Conservation (phyloP, 2,797 vertebrate genomes). For the Ctenosaura bakeri region DNA sequence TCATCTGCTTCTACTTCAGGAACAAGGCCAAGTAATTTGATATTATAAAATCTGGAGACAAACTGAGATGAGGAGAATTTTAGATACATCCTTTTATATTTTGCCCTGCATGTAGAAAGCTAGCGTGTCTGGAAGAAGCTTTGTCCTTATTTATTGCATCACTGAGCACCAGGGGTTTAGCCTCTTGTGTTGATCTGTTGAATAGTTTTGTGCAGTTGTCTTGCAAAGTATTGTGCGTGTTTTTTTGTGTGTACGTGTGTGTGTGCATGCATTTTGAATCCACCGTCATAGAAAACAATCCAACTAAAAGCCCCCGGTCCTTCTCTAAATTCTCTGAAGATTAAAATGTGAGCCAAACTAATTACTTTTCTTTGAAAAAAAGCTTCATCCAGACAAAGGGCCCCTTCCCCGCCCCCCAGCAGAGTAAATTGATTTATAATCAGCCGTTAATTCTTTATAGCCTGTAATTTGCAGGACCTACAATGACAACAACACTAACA, state of each 20-base stretch:
- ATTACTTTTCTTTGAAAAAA: slow-evolving; percentile 73
- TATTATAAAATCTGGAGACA: too few species aligned
- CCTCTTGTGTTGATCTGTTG: slow-evolving; percentile 11
- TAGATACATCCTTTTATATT: neutral
- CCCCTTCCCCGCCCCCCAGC: neutral
- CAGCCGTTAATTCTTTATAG: slow-evolving; percentile 70
- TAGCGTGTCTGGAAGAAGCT: neutral
- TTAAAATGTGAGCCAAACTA: slow-evolving; percentile 74
- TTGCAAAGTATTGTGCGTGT: slow-evolving; percentile 31
- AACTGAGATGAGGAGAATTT: neutral
- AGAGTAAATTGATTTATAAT: slow-evolving; percentile 71
- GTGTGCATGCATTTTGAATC: slow-evolving; percentile 28
- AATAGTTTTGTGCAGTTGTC: slow-evolving; percentile 44
- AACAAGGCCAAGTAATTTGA: neutral
- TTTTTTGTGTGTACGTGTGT: slow-evolving; percentile 4
- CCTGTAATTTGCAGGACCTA: slow-evolving; percentile 62
- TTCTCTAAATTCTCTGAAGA: slow-evolving; percentile 71
- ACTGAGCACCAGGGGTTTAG: neutral
- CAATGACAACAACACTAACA: neutral
- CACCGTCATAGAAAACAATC: slow-evolving; percentile 57
- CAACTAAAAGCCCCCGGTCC: neutral
- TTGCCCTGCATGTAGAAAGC: neutral
- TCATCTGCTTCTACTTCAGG: neutral
- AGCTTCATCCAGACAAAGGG: slow-evolving; percentile 59
- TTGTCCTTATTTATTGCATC: neutral